phyloP scores from a whole-genome alignment of 1,140 invertebrate genomes.

The Nasonia giraulti region DNA sequence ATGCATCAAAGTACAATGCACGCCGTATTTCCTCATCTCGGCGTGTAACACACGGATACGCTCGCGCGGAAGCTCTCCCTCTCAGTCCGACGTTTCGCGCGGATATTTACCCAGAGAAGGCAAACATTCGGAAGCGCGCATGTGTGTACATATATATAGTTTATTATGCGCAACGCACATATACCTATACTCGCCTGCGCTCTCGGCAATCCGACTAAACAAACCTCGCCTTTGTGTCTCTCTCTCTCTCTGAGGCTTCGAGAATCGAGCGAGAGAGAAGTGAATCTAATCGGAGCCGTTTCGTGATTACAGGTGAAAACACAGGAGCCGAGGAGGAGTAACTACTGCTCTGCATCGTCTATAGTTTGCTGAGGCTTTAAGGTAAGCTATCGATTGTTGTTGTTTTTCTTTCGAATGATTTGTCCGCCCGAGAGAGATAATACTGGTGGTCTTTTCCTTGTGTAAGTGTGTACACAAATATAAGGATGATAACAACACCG shows the following conservation, averaged over 20 bases:
- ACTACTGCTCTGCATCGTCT: too few relatives aligned
- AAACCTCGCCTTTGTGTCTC: background rate
- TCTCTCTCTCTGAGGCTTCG: background rate
- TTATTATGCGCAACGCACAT: background rate
- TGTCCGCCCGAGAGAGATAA: too few relatives aligned
- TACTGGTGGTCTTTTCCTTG: too few relatives aligned
- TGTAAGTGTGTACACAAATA: too few relatives aligned
- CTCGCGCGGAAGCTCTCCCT: background rate
- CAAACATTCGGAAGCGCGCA: background rate
- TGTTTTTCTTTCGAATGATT: too few relatives aligned
- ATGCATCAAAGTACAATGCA: conserved; percentile 1
- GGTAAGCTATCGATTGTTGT: too few relatives aligned
- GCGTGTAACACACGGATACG: background rate
- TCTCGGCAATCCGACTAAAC: background rate
- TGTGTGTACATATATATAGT: background rate
- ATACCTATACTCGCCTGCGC: background rate
- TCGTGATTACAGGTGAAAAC: background rate
- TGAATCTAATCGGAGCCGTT: background rate
- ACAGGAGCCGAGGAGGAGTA: background rate
- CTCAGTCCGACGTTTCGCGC: background rate
- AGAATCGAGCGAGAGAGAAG: background rate
- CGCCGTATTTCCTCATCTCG: background rate
- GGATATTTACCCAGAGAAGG: conserved; percentile 3
- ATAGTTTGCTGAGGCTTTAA: too few relatives aligned
- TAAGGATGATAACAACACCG: too few relatives aligned